phyloP scores from a whole-genome alignment of 1,140 invertebrate species.

The Ips typographus region DNA sequence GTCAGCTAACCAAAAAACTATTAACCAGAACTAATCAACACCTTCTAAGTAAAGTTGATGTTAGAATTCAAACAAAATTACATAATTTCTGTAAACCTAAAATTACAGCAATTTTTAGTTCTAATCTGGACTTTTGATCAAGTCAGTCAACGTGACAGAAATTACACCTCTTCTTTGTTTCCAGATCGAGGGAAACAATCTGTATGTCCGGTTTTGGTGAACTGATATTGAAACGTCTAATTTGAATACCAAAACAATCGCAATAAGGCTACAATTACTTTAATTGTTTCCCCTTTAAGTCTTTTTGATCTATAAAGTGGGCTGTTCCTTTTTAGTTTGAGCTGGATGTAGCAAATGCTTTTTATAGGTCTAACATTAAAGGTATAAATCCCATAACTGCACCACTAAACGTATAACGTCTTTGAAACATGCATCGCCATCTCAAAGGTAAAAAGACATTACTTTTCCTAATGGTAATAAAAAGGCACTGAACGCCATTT shows the following conservation, averaged over 20 bases:
- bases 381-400: too few relatives aligned
- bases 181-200: constrained; percentile 1
- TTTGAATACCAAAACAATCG: background rate
- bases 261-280: too few relatives aligned
- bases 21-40: too few relatives aligned
- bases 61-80: too few relatives aligned
- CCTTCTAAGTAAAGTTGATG: too few relatives aligned
- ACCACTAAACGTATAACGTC: background rate
- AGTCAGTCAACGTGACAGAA: constrained; percentile 14
- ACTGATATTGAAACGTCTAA: constrained; percentile 1
- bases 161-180: constrained; percentile 16
- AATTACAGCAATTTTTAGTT: background rate
- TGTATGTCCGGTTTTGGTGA: background rate
- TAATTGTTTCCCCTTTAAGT: too few relatives aligned
- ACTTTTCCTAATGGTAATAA: constrained; percentile 31
- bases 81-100: too few relatives aligned
- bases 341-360: too few relatives aligned
- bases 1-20: too few relatives aligned
- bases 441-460: constrained; percentile 16
- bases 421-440: background rate
- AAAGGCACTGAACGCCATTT: constrained; percentile 31
- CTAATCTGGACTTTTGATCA: constrained; percentile 11
- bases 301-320: too few relatives aligned
- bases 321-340: too few relatives aligned
- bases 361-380: too few relatives aligned